Base-by-base conservation (phyloP, 2,797 vertebrate species). In the Rhynchotus rufescens region DNA sequence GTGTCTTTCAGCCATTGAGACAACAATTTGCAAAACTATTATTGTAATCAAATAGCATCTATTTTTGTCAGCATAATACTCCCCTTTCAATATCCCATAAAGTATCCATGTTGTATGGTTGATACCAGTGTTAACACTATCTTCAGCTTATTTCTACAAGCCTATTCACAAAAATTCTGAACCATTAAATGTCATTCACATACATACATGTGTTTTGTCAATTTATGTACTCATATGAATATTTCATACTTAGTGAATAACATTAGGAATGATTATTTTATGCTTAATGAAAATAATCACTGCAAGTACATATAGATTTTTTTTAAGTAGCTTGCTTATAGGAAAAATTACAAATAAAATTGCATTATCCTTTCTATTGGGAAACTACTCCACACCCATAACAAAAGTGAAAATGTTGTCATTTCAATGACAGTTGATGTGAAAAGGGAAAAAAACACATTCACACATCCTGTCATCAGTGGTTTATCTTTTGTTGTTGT, bases 391-490 rank as follows among this genome's bases (percentile, higher is more conserved):
- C 74, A 91, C 32, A 84, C 32, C 71, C 81, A 84, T 84, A 90
- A 88, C 86, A 82, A 91, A 95, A 92, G 81, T 34, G 42, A 34
- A 49, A 61, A 94, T 85, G 71, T 81, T 93, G 95, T 62, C 44
- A 65, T 86, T 93, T 82, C 52, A 89, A 38, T 82, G 90, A 93
- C 69, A 95, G 93, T 40, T 10, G 2, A 94, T 62, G 77, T 80
- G 32, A 79, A 93, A 92, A 95, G 64, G 22, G 30, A 54, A 52
- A 52, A 96, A 94, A 88, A 95, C 59, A 66, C 61, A 94, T 87
- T 90, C 59, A 97, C 81, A 95, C 73, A 76, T 71, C 6, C 93
- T 96, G 95, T 97, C 97, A 98, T 98, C 97, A 96, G 97, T 98
- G 97, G 96, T 94, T 98, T 98, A 98, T 98, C 97, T 97, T 96